Percentiles rank a stretch among this genome's conserved stretches.
Conservation (phyloP, 2,797 vertebrate species). For the Pogonophryne albipinna region DNA sequence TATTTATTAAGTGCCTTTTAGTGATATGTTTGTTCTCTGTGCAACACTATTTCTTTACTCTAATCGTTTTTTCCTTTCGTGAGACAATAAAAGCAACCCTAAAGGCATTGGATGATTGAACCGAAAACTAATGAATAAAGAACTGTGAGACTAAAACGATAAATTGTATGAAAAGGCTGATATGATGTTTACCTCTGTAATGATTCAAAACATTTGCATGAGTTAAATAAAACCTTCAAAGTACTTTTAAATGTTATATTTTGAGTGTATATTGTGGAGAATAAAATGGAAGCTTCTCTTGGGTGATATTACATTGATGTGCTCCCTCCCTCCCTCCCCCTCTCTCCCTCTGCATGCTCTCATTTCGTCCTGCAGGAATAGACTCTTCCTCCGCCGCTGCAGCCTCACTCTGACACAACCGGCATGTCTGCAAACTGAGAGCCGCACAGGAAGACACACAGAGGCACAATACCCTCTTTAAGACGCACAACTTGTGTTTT, state of each 20-base stretch:
- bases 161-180: neutral
- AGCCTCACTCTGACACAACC: slow-evolving; percentile 71
- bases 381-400: slow-evolving; percentile 71
- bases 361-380: slow-evolving; percentile 78
- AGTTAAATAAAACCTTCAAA: neutral
- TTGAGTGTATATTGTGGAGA: slow-evolving; percentile 13
- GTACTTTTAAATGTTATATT: neutral
- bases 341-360: slow-evolving; percentile 68
- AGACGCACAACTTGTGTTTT: slow-evolving; percentile 58
- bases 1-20: neutral
- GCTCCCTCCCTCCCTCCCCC: slow-evolving; percentile 38
- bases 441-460: slow-evolving; percentile 28
- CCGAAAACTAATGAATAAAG: neutral
- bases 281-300: neutral
- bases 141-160: neutral
- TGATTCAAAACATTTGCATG: neutral
- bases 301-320: slow-evolving; percentile 21
- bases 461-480: slow-evolving; percentile 19
- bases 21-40: neutral
- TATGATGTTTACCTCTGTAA: neutral
- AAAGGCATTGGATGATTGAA: neutral
- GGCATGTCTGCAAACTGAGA: slow-evolving; percentile 76
- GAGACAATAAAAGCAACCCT: neutral
- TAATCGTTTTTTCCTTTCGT: neutral
- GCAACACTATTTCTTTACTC: neutral